These are phyloP conservation scores for Azemiops feae DNA, from an alignment of 2,113 vertebrate species.

Conservation along the genomic window DNA sequence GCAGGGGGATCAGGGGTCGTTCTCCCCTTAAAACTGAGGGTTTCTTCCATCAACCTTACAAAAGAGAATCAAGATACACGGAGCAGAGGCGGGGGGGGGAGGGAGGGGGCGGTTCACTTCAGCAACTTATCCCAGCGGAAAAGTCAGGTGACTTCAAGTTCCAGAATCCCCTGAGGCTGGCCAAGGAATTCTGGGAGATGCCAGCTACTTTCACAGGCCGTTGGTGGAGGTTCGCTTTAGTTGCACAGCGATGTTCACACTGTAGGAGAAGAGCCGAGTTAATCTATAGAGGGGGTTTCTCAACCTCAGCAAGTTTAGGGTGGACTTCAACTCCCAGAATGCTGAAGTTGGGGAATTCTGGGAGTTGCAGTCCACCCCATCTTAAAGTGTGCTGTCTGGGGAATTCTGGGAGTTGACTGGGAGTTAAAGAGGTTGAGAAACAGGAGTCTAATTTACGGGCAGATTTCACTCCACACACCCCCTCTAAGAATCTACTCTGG, in stretches of 20 bases:
- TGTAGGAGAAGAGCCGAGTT: background rate
- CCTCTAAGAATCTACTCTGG: background rate
- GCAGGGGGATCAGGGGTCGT: background rate
- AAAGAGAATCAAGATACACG: background rate
- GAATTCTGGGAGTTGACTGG: too few relatives aligned
- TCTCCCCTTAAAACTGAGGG: background rate
- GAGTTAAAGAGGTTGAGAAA: background rate
- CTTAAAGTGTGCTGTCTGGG: rapidly evolving
- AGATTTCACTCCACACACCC: background rate
- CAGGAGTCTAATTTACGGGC: background rate
- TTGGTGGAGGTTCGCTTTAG: background rate
- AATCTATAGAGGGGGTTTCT: background rate
- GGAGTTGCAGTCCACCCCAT: too few relatives aligned
- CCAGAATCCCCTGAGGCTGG: background rate
- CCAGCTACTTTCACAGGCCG: background rate
- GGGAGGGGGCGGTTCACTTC: too few relatives aligned
- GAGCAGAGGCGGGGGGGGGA: background rate
- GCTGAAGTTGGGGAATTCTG: background rate
- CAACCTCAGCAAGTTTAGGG: background rate
- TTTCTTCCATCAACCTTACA: background rate
- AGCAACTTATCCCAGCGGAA: too few relatives aligned
- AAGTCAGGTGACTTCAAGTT: background rate
- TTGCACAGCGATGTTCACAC: too few relatives aligned
- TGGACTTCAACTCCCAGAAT: background rate
- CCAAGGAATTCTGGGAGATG: background rate